Evolutionary conservation across 2,888 invertebrate genomes (phyloP), one percentile per base, ranked within the genome.

Genomic region (Macrophya alboannulata): DNA sequence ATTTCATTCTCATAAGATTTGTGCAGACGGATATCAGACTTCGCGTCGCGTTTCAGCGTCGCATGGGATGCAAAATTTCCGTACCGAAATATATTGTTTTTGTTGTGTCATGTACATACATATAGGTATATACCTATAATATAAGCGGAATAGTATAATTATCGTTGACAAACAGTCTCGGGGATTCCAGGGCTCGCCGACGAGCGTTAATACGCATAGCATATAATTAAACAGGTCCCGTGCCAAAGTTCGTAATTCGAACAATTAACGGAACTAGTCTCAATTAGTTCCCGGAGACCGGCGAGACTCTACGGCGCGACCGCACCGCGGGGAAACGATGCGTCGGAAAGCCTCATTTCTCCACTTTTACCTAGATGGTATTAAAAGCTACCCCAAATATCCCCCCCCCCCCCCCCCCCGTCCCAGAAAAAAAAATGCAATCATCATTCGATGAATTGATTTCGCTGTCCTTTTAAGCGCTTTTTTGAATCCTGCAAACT

Each of bases 211-310:
- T 79, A 79, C 79, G 48, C 76, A 15, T 55, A 51, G 76, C 76
- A 77, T 77, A 77, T 79, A 79, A 79, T 79, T 79, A 79, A 79
- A 59, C 79, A 79, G 79, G 79, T 59, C 40, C 79, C 62, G 79
- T 21, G 79, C 40, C 79, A 79, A 79, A 79, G 79, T 79, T 79
- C 79, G 79, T 79, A 79, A 79, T 79, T 79, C 59, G 79, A 79
- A 79, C 79, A 79, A 79, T 79, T 79, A 79, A 79, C 79, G 79
- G 79, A 79, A 59, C 79, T 79, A 62, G 79, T 79, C 79, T 79
- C 62, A 79, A 79, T 79, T 79, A 79, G 79, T 31, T 59, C 79
- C 43, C 62, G 79, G 79, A 79, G 55, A 79, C 59, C 59, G 37
- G 37, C 43, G 55, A 62, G 79, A 79, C 59, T 55, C 59, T 21